These are phyloP conservation scores for Cheilosia scutellata DNA, from an alignment of 2,888 invertebrate genomes.

Conservation along the genomic window DNA sequence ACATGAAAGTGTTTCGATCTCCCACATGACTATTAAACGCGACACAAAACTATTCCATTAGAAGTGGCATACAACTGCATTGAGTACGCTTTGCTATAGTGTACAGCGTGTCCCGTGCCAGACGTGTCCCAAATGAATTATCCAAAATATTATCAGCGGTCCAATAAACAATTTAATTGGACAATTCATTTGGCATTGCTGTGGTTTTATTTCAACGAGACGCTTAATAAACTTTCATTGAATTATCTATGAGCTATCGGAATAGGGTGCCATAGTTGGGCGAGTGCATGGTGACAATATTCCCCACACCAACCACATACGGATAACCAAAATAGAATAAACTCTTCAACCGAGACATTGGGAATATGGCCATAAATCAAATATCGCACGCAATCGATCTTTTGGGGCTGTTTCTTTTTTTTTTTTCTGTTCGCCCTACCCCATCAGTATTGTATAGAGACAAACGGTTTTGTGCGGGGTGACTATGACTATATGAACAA, in stretches of 20 bases:
- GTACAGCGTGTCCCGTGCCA: not conserved
- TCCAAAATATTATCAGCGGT: constrained; percentile 63
- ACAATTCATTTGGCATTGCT: constrained; percentile 59
- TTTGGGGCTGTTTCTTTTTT: not conserved
- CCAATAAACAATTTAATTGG: constrained; percentile 71
- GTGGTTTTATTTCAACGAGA: constrained; percentile 60
- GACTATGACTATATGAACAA: constrained; percentile 24
- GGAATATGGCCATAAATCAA: constrained; percentile 66
- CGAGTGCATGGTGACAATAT: not conserved
- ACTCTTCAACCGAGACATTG: constrained; percentile 42
- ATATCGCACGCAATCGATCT: constrained; percentile 62
- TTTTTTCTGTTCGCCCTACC: not conserved
- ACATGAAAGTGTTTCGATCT: constrained; percentile 35
- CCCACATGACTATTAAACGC: constrained; percentile 29
- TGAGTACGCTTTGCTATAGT: not conserved
- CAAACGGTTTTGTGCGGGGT: constrained; percentile 25
- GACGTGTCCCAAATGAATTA: constrained; percentile 56
- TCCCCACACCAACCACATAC: not conserved
- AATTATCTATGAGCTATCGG: constrained; percentile 45
- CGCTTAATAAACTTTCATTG: constrained; percentile 65
- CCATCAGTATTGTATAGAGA: constrained; percentile 14
- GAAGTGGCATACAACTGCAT: not conserved
- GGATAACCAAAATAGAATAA: constrained; percentile 39
- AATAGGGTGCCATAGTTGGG: not conserved
- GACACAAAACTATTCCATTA: constrained; percentile 27